Conservation (phyloP, 2,888 invertebrate species). For the Coleophora flavipennella region DNA sequence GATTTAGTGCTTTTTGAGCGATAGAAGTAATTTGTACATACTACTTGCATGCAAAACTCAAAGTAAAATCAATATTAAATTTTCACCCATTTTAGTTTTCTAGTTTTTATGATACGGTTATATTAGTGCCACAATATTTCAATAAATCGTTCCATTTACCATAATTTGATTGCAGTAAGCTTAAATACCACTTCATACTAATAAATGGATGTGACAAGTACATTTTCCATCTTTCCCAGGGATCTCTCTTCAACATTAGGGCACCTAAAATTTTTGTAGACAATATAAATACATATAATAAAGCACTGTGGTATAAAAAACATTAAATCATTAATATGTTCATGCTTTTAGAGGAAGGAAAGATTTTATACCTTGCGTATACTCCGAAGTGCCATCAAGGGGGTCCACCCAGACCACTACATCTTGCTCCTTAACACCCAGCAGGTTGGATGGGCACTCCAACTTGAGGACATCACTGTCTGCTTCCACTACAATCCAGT, state of each 20-base stretch:
- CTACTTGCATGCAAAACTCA: no score
- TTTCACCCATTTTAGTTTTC: no score
- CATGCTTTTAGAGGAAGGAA: no score
- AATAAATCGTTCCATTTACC: conserved; percentile 46
- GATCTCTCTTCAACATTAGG: conserved; percentile 70
- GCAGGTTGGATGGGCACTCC: conserved; percentile 79
- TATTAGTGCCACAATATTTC: no score
- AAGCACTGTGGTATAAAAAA: not conserved
- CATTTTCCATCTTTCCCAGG: conserved; percentile 72
- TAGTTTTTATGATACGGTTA: no score
- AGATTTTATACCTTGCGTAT: conserved; percentile 91
- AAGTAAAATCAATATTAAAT: no score
- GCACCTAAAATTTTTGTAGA: conserved; percentile 61
- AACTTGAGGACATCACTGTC: conserved; percentile 76
- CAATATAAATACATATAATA: conserved; percentile 1
- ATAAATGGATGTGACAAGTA: conserved; percentile 67
- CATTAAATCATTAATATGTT: no score
- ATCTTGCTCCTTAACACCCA: conserved; percentile 81
- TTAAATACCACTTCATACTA: conserved; percentile 71
- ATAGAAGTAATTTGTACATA: no score
- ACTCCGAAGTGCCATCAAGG: conserved; percentile 97
- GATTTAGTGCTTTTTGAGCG: no score
- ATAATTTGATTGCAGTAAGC: conserved; percentile 68
- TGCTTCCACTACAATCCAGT: conserved; percentile 83
- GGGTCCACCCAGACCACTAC: conserved; percentile 99